Base-by-base conservation (phyloP, 1,140 invertebrate genomes). In the Papilio dardanus region DNA sequence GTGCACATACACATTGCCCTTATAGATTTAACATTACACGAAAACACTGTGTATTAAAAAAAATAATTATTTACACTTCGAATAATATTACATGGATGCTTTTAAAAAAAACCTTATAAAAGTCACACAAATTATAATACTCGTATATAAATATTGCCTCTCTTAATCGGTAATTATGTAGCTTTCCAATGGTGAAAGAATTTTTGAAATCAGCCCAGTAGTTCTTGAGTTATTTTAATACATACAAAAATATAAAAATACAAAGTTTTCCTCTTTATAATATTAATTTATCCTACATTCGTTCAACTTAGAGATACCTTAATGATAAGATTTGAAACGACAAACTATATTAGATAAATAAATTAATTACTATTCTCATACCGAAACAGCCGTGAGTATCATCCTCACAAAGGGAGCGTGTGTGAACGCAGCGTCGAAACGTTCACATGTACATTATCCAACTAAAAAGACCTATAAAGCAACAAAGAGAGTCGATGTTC, bases 371-470 rank as follows among this genome's bases (percentile, higher is more conserved):
- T 71, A n/a, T 50, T 46, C 24, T 58, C 71, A 50, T 12, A 21
- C 19, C 4, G 71, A 6, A 54, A 73, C 46, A 58, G 40, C 71
- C 71, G 71, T 73, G 68, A 46, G 68, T 46, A 50, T 12, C 71
- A 35, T 16, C 35, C 31, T 19, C 40, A 58, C 71, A 73, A 73
- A 73, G 19, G 46, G 42, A 33, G 31, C 31, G 42, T 73, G 46
- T 73, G 71, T 73, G 71, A 73, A 73, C 71, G 30, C 46, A 8
- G 71, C 30, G 21, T 0, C 42, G 71, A 30, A 54, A 73, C 71
- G 71, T 73, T 73, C 71, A 73, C 71, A 73, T 73, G 71, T 30
- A 58, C 19, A 73, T 73, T 73, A 73, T 73, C 71, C 71, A 73
- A 54, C 42, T 73, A 58, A 73, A 73, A 73, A 73, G 71, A 73